Base-by-base conservation (phyloP, 2,113 vertebrate species). In the Micronisus gabar region DNA sequence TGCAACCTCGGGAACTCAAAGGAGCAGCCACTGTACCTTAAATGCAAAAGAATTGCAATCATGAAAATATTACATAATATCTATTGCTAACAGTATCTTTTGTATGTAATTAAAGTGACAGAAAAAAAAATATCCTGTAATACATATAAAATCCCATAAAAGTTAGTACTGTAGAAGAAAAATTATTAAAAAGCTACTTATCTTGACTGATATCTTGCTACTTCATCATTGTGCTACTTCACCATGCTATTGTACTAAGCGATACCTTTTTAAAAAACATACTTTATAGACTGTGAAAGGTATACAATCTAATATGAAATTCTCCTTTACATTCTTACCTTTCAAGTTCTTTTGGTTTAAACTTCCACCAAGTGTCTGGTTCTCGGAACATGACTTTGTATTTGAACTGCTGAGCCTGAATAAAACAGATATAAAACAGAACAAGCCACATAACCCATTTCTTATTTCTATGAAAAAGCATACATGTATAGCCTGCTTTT, bases 321-420 rank as follows among this genome's bases (percentile, higher is more conserved):
- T 75, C 66, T 93, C 70, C 26, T 76, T 84, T 76, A 65, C 20
- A n/a, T 50, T 58, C 96, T 98, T 98, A 99, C 99, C 98, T 99
- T 98, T 99, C 98, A 96, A 99, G 98, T 93, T 99, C 99, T 98
- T 98, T 98, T 61, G 99, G 99, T 95, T 99, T 99, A 97, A 98
- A 98, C 94, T 99, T 99, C 99, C 99, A 99, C 99, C 99, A 99
- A 38, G 99, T 99, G 85, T 99, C 99, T 26, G 99, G 99, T 96
- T 99, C 99, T 97, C 98, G 98, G 96, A 99, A 99, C 95, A 99
- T 95, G 63, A 99, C 98, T 97, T 99, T 99, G 88, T 99, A 99
- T 82, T 98, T 98, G 97, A 99, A 97, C 92, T 98, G 99, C 94
- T 99, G 97, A 59, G 99, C 99, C 99, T 99, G 95, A 58, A 96